Conservation (phyloP, 2,113 vertebrate species). For the Cavia aperea region DNA sequence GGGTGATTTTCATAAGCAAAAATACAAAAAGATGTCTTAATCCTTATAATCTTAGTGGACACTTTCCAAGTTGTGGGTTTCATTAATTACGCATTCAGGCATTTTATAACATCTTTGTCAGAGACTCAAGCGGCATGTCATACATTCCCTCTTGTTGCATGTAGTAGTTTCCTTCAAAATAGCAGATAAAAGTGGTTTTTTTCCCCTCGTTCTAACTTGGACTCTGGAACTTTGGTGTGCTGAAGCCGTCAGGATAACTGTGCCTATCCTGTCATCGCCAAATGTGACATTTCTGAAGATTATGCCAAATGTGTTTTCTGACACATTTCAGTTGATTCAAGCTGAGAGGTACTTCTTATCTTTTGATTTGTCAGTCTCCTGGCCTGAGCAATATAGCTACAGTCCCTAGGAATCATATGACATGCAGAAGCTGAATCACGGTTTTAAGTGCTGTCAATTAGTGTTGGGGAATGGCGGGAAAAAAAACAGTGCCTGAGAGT, state of each 20-base stretch:
- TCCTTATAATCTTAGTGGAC: background rate
- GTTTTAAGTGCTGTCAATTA: slow-evolving; percentile 32
- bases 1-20: background rate
- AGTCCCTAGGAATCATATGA: background rate
- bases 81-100: slow-evolving; percentile 37
- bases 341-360: slow-evolving; percentile 60
- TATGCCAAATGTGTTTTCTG: slow-evolving; percentile 62
- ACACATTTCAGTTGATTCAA: slow-evolving; percentile 60
- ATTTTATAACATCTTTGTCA: slow-evolving; percentile 42
- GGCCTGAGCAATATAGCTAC: slow-evolving; percentile 40
- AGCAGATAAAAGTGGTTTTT: slow-evolving; percentile 51
- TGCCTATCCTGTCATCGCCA: slow-evolving; percentile 28
- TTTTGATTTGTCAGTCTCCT: slow-evolving; percentile 52
- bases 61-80: slow-evolving; percentile 4
- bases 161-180: slow-evolving; percentile 55
- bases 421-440: background rate
- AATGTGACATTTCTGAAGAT: slow-evolving; percentile 61
- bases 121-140: slow-evolving; percentile 12
- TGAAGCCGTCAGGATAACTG: slow-evolving; percentile 54
- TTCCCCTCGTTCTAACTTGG: background rate
- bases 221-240: slow-evolving; percentile 62
- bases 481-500: background rate
- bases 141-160: background rate
- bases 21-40: background rate
- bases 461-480: slow-evolving; percentile 36